phyloP scores from a whole-genome alignment of 2,888 invertebrate genomes.

The Megalurothrips usitatus region DNA sequence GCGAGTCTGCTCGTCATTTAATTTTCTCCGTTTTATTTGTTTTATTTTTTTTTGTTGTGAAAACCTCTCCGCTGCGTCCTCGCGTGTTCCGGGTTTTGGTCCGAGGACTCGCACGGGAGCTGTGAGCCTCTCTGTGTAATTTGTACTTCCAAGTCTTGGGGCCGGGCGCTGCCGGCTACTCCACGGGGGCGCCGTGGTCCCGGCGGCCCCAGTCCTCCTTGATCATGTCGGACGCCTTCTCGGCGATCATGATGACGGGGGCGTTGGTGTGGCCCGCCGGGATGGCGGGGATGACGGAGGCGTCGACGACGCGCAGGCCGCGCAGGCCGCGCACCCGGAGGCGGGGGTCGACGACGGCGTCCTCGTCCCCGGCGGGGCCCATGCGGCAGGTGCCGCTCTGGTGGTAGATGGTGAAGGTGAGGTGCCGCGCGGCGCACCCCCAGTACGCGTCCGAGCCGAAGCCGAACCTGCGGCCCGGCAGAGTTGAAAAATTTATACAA shows the following conservation, averaged over 20 bases:
- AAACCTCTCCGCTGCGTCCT: too few species aligned
- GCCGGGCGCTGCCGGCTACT: neutral
- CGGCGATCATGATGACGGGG: conserved; percentile 66
- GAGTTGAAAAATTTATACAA: neutral
- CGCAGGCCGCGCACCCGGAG: conserved; percentile 58
- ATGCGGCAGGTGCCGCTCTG: conserved; percentile 57
- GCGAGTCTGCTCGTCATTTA: too few species aligned
- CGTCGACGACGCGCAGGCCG: conserved; percentile 62
- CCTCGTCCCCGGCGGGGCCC: conserved; percentile 51
- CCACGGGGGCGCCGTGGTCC: conserved; percentile 25
- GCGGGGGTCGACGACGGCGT: conserved; percentile 55
- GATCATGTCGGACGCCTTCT: conserved; percentile 52
- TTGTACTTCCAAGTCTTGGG: neutral
- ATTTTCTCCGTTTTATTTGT: too few species aligned
- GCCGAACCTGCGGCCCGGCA: neutral
- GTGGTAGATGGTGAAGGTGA: conserved; percentile 62
- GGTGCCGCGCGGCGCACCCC: conserved; percentile 58
- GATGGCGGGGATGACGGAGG: conserved; percentile 62
- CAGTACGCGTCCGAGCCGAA: conserved; percentile 61
- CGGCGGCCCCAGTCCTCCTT: conserved; percentile 40
- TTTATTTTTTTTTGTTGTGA: too few species aligned
- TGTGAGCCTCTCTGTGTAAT: neutral
- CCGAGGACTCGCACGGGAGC: too few species aligned
- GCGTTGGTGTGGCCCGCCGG: conserved; percentile 64
- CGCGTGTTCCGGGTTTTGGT: too few species aligned